Percentiles rank a stretch among this genome's conserved stretches.
Conservation (phyloP, 2,888 invertebrate genomes). For the Temnothorax ravouxi region DNA sequence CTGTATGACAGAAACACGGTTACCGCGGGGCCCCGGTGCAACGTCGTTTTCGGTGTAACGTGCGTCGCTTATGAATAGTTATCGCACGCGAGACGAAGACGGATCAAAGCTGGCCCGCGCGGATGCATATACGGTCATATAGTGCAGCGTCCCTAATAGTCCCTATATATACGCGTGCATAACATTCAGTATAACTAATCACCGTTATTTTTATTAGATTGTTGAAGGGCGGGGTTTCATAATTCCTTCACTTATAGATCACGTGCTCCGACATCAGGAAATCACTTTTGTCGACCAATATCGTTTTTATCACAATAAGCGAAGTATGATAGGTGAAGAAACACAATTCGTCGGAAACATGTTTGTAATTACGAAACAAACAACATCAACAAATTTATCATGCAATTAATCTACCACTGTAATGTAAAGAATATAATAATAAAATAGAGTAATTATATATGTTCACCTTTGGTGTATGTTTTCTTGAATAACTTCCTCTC, state of each 20-base stretch:
- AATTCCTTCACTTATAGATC: not conserved
- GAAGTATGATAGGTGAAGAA: not conserved
- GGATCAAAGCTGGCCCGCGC: constrained; percentile 48
- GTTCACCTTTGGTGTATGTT: not conserved
- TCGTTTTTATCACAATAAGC: not conserved
- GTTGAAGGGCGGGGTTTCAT: not conserved
- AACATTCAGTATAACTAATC: not conserved
- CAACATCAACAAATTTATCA: not conserved
- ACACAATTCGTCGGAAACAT: not conserved
- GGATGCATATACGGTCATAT: constrained; percentile 11
- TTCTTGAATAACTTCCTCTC: too few species aligned
- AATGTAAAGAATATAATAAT: not conserved
- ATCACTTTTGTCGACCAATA: constrained; percentile 16
- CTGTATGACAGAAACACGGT: constrained; percentile 74
- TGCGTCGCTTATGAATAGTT: constrained; percentile 73
- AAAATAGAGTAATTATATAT: not conserved
- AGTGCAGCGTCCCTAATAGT: constrained; percentile 16
- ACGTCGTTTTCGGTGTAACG: constrained; percentile 68
- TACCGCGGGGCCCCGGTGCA: constrained; percentile 72
- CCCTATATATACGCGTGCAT: not conserved
- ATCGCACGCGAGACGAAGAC: constrained; percentile 59
- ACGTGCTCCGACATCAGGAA: constrained; percentile 9
- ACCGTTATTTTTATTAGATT: constrained; percentile 45
- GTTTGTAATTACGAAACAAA: not conserved
- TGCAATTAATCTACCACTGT: not conserved